Conservation (phyloP, 2,888 invertebrate genomes). For the Arge pagana region DNA sequence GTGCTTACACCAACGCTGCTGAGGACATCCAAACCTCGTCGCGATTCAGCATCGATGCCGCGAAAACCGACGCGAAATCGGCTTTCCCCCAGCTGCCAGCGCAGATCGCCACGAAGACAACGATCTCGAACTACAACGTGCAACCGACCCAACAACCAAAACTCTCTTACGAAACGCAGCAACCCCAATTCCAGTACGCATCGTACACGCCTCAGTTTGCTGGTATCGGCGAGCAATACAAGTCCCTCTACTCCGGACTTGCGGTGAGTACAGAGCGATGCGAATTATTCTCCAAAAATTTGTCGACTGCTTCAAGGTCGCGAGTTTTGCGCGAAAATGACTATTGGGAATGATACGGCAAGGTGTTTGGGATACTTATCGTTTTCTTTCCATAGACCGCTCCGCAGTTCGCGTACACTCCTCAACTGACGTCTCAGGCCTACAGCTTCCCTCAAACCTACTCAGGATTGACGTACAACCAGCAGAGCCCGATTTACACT, state of each 20-base stretch:
- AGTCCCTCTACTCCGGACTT: too few species aligned
- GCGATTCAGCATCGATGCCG: too few species aligned
- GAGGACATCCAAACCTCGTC: too few species aligned
- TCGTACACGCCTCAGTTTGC: neutral
- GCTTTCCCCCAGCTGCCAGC: constrained; percentile 34
- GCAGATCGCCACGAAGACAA: constrained; percentile 38
- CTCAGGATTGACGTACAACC: constrained; percentile 23
- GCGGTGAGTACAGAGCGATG: too few species aligned
- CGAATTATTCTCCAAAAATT: neutral
- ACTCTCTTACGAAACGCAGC: constrained; percentile 38
- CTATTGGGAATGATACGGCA: too few species aligned
- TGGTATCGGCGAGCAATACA: too few species aligned
- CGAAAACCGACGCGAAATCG: constrained; percentile 36
- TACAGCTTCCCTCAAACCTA: constrained; percentile 11
- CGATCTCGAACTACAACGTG: constrained; percentile 44
- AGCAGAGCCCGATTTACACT: constrained; percentile 15
- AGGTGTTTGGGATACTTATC: too few species aligned
- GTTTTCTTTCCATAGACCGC: too few species aligned
- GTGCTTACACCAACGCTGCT: too few species aligned
- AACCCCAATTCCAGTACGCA: constrained; percentile 36
- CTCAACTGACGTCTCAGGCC: neutral
- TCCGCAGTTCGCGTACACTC: constrained; percentile 6
- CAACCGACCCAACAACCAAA: constrained; percentile 38
- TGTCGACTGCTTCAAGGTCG: too few species aligned
- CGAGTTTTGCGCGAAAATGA: too few species aligned